These are phyloP conservation scores for Eumacrocentrus americanus DNA, from an alignment of 2,888 invertebrate species.

Conservation along the genomic window DNA sequence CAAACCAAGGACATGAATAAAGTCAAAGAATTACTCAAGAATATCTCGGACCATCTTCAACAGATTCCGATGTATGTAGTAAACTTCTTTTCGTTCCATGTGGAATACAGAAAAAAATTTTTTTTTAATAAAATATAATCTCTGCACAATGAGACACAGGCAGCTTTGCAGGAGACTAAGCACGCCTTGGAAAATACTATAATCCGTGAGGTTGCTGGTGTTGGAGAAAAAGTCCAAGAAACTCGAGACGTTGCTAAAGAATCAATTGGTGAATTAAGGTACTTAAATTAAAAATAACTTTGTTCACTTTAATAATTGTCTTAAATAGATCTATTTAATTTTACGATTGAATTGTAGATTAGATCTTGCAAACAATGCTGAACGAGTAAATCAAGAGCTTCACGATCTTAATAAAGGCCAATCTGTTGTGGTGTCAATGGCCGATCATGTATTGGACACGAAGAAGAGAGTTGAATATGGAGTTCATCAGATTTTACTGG, in stretches of 20 bases:
- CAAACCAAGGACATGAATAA: conserved; percentile 44
- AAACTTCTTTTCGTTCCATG: conserved; percentile 17
- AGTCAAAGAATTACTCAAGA: conserved; percentile 48
- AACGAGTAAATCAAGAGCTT: conserved; percentile 50
- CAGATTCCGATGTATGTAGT: conserved; percentile 48
- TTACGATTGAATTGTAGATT: conserved; percentile 38
- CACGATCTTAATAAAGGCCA: conserved; percentile 74
- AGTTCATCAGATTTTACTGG: conserved; percentile 79
- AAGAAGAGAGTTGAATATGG: conserved; percentile 86
- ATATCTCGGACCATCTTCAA: conserved; percentile 44
- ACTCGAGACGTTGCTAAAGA: conserved; percentile 66
- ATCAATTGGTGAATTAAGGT: conserved; percentile 67
- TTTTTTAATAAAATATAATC: conserved; percentile 63
- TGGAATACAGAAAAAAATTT: conserved; percentile 10
- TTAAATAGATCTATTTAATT: neutral
- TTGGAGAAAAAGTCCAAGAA: conserved; percentile 67
- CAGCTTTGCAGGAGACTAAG: conserved; percentile 65
- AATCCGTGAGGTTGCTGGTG: conserved; percentile 60
- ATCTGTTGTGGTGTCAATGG: conserved; percentile 79
- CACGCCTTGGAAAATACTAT: conserved; percentile 59
- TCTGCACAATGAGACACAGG: conserved; percentile 69
- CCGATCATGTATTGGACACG: conserved; percentile 83
- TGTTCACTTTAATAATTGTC: neutral
- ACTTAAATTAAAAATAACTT: conserved; percentile 43
- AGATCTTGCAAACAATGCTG: conserved; percentile 49